Base-by-base conservation (phyloP, 2,113 vertebrate species). In the Sardina pilchardus region DNA sequence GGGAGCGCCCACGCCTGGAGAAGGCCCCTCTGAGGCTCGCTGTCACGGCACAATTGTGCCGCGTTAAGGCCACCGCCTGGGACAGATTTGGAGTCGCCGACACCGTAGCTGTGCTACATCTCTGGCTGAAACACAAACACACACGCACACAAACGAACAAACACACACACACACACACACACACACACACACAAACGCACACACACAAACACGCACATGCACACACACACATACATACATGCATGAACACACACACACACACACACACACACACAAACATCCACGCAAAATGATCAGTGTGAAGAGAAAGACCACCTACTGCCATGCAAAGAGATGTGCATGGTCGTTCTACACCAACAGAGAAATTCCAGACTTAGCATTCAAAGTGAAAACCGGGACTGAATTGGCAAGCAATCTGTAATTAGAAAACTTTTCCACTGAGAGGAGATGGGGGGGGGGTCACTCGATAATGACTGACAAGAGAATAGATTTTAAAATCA, bases 41-140 rank as follows among this genome's bases (percentile, higher is more conserved):
- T 83, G 90, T 91, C 91, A 90, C 91, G 85, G 86, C 91, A 92
- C 92, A 92, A 94, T 93, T 92, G 92, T 89, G 89, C 89, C 89
- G 91, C 88, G 90, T 91, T 92, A 91, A 78, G 92, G 90, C 56
- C 90, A 91, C 89, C 90, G 88, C 89, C 91, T 88, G 88, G 90
- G 90, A 90, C 88, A 80, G 92, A 53, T 92, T 91, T 88, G 84
- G 86, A 91, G 84, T 85, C 88, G 84, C 85, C n/a, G 71, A 78
- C 88, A 86, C 89, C 85, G 89, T 91, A 19, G 63, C 63, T 5
- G 34, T 12, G 63, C n/a, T 67, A n/a, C 34, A 78, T 34, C 71
- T 34, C 71, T 30, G 6, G n/a, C n/a, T n/a, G n/a, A n/a, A n/a
- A n/a, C n/a, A n/a, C 26, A n/a, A 63, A 63, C 59, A 63, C 59